Evolutionary conservation across 2,113 vertebrate genomes (phyloP), one percentile per base, ranked within the genome.

Genomic region (Drymodes brunneopygia): DNA sequence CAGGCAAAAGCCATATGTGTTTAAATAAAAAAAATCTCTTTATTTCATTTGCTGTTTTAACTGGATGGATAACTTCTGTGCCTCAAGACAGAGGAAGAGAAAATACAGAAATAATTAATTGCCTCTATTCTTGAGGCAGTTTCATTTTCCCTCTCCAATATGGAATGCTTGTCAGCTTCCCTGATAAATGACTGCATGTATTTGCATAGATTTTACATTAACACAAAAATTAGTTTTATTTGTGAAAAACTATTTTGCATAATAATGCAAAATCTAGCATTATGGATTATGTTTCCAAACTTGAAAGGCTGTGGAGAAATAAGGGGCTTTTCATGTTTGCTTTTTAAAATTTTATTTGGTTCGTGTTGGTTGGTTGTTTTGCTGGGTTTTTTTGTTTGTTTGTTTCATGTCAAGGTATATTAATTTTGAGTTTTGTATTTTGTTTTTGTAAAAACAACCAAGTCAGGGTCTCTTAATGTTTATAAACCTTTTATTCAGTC

Each of bases 201-300:
- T 99, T 99, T 99, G 99, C 99, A 99, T 99, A 98, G 98, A 98
- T 99, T 99, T 99, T 98, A 98, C 98, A 98, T 98, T 98, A 98
- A 98, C 98, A 98, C 98, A 98, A 98, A 98, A 98, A 98, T 98
- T 98, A 98, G 98, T 98, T 98, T 98, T 98, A 98, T 99, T 99
- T 98, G 98, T 97, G 98, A 97, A 98, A 98, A 98, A 97, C 97
- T 98, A 97, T 96, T 98, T 98, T 98, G 98, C 98, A 98, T 98
- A 99, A 98, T 97, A 98, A 98, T 98, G 97, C 97, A 97, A 98
- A 98, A 98, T 97, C 86, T 92, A 96, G 92, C 93, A 81, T 96
- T 98, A 97, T 97, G 86, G 95, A 97, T 98, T 96, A 88, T 94
- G 78, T 97, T 97, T 96, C 88, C 72, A 95, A 96, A 96, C 72